Evolutionary conservation across 2,113 vertebrate genomes (phyloP), one percentile per base, ranked within the genome.

Genomic region (Amphiprion percula): DNA sequence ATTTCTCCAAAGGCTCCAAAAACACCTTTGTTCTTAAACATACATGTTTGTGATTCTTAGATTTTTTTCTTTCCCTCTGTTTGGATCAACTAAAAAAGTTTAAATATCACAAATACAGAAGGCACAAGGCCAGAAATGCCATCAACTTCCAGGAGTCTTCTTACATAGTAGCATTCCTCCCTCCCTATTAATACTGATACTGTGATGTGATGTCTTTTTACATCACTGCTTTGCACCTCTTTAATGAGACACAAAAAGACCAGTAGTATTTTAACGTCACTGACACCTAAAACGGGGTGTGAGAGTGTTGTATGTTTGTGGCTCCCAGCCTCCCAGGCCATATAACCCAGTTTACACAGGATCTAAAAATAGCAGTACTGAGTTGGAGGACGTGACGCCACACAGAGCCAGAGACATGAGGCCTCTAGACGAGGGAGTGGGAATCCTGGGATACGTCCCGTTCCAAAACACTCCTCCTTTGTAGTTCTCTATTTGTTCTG

Each of bases 391-490:
- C 49, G 79, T 68, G 77, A 77, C 65, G 80, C 19, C 74, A 52
- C 37, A 19, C 4, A 10, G 19, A 68, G 46, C 60, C 26, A 19
- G 4, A 49, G 47, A 37, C 6, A n/a, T 7, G 17, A 19, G 63
- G 46, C 60, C 28, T 16, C 4, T 0, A 50, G 49, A 8, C 1
- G 33, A 15, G 0, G 49, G 44, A 52, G 14, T 41, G 88, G 88
- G 88, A 83, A 82, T 82, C 84, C 86, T 82, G 80, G 82, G 86
- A 71, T 8, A 2, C 21, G 16, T 80, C 49, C 74, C 53, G 2
- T 71, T 85, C 64, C 72, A 30, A 33, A 68, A 10, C 49, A 2
- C 2, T 11, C 44, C 4, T 11, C 10, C 47, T 41, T 15, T 44
- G 11, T 44, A 2, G 3, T 15, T 14, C 2, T 44, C 15, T 44